Percentiles rank a stretch among this genome's conserved stretches.
These are phyloP conservation scores for Gonatopus flavifemur DNA, from an alignment of 1,140 invertebrate genomes.

Conservation along the genomic window DNA sequence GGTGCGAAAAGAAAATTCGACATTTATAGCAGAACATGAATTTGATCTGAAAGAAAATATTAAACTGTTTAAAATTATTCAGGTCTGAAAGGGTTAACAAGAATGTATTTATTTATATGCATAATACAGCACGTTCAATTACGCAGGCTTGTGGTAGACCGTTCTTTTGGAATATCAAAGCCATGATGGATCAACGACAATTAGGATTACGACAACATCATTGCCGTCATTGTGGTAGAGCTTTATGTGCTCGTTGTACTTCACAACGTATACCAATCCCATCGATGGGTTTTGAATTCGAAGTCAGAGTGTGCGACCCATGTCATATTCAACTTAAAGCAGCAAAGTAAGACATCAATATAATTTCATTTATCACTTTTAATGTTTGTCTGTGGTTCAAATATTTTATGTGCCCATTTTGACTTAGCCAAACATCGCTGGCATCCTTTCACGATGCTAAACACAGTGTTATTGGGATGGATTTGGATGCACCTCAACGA, in stretches of 20 bases:
- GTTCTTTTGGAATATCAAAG: constrained; percentile 98
- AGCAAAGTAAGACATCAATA: constrained; percentile 70
- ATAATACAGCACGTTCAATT: no score
- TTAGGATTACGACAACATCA: constrained; percentile 89
- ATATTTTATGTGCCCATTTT: neutral
- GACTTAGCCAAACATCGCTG: constrained; percentile 78
- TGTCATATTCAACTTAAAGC: constrained; percentile 83
- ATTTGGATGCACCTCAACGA: constrained; percentile 83
- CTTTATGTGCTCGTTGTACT: constrained; percentile 92
- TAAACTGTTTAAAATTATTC: neutral
- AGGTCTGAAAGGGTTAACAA: neutral
- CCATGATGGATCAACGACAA: constrained; percentile 96
- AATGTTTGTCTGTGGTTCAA: no score
- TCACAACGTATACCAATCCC: constrained; percentile 85
- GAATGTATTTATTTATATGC: constrained; percentile 3
- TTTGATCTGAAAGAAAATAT: neutral
- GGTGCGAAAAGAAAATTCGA: no score
- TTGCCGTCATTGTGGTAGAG: constrained; percentile 88
- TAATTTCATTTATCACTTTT: constrained; percentile 15
- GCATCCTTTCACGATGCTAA: constrained; percentile 95
- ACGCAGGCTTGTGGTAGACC: constrained; percentile 83
- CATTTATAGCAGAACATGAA: no score
- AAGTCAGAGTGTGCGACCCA: constrained; percentile 91
- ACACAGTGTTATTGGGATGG: constrained; percentile 86
- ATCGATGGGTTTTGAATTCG: constrained; percentile 96